A percentile compares a stretch with the other conserved stretches of the same genome.
These are phyloP conservation scores for Agonopterix arenella DNA, from an alignment of 2,888 invertebrate genomes.

Conservation along the genomic window DNA sequence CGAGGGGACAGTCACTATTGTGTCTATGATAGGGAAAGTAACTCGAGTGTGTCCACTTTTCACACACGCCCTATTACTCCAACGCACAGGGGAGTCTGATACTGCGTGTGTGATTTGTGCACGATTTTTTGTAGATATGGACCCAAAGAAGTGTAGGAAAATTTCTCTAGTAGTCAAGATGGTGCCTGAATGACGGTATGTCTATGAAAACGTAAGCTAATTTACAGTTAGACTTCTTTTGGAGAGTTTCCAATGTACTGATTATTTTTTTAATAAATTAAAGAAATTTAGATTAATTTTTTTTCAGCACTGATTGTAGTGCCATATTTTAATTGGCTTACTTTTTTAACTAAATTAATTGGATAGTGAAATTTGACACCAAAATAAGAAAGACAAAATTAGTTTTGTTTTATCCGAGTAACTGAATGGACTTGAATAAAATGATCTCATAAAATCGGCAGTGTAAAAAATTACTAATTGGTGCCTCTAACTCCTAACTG, in stretches of 20 bases:
- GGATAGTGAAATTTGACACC: constrained; percentile 71
- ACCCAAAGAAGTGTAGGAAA: constrained; percentile 58
- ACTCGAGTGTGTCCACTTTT: constrained; percentile 21
- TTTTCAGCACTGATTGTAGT: constrained; percentile 68
- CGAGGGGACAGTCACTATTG: no score
- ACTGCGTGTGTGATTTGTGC: not conserved
- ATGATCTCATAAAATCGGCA: constrained; percentile 67
- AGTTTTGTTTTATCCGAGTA: constrained; percentile 47
- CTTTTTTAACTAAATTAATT: constrained; percentile 49
- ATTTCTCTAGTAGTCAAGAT: constrained; percentile 64
- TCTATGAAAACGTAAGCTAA: constrained; percentile 39
- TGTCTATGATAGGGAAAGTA: constrained; percentile 19
- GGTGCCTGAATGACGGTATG: constrained; percentile 65
- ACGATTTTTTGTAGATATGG: constrained; percentile 10
- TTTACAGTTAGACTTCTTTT: constrained; percentile 43
- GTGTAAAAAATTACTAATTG: constrained; percentile 20
- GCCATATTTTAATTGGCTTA: constrained; percentile 73
- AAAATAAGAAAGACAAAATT: constrained; percentile 63
- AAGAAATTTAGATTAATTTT: constrained; percentile 59
- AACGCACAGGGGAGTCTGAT: not conserved
- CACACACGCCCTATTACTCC: not conserved
- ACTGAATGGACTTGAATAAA: constrained; percentile 55
- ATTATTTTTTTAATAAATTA: constrained; percentile 63
- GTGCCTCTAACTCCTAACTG: not conserved
- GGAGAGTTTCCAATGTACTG: constrained; percentile 71